These are phyloP conservation scores for Notarius quadriscutis DNA, from an alignment of 2,113 vertebrate species.

Conservation along the genomic window DNA sequence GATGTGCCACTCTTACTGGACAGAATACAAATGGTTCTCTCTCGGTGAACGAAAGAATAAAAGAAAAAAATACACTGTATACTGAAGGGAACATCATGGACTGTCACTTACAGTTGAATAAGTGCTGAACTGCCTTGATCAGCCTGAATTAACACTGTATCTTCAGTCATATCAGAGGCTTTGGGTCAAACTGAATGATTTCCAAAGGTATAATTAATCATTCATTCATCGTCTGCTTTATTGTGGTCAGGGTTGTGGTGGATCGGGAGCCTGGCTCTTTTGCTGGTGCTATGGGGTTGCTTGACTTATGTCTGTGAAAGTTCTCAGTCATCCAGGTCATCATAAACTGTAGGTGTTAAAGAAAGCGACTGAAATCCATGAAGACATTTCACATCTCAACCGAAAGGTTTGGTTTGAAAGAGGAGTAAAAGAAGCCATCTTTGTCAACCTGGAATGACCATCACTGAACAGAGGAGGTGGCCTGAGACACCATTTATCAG, in stretches of 20 bases:
- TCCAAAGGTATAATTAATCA: neutral
- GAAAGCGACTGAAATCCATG: too few species aligned
- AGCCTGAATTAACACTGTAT: neutral
- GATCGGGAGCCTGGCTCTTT: neutral
- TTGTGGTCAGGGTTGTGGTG: neutral
- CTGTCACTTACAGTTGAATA: conserved; percentile 4
- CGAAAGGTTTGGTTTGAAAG: too few species aligned
- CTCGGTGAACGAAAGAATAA: neutral
- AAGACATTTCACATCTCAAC: too few species aligned
- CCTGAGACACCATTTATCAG: too few species aligned
- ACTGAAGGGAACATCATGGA: neutral
- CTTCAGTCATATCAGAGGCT: neutral
- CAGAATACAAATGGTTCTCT: conserved; percentile 22
- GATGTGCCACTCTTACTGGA: conserved; percentile 29
- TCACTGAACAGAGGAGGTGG: too few species aligned
- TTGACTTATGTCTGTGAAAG: too few species aligned
- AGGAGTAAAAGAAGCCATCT: too few species aligned
- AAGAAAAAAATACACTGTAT: neutral
- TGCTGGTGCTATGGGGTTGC: too few species aligned
- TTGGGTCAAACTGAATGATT: neutral
- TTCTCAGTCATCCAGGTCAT: too few species aligned
- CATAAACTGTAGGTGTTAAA: too few species aligned
- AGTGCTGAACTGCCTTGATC: neutral
- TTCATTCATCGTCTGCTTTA: neutral
- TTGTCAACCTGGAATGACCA: too few species aligned